A percentile compares a stretch with the other conserved stretches of the same genome.
Evolutionary conservation across 2,113 vertebrate genomes (phyloP).

Genomic region (Zingel zingel): DNA sequence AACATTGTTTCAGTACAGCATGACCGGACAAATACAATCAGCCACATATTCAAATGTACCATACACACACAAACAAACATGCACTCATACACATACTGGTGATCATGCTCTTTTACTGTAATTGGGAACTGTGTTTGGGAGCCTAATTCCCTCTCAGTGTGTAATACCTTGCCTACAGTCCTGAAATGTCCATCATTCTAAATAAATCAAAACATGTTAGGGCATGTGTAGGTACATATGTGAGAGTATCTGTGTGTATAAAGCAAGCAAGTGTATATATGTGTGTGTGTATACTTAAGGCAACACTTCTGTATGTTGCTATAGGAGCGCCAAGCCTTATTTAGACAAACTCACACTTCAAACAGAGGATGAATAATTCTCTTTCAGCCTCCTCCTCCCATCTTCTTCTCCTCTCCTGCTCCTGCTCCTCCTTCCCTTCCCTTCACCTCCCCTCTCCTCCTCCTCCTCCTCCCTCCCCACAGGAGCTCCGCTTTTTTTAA

Average conservation of each 20-base stretch:
- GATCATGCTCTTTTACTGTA: neutral
- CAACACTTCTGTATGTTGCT: slow-evolving; percentile 52
- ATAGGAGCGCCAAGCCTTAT: slow-evolving; percentile 52
- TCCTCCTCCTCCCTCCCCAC: neutral
- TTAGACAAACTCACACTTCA: slow-evolving; percentile 84
- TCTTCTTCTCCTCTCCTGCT: slow-evolving; percentile 2
- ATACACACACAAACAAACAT: neutral
- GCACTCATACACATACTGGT: neutral
- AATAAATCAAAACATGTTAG: neutral
- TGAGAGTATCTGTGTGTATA: neutral
- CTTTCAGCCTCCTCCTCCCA: slow-evolving; percentile 80
- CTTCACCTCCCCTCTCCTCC: slow-evolving; percentile 34
- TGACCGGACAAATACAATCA: slow-evolving; percentile 62
- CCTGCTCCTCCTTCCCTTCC: slow-evolving; percentile 37
- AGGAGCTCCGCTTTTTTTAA: slow-evolving; percentile 46
- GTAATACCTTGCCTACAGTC: neutral
- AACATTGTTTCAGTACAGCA: slow-evolving; percentile 57
- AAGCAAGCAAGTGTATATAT: neutral
- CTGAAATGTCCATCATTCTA: slow-evolving; percentile 20
- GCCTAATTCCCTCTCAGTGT: neutral
- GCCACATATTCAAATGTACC: slow-evolving; percentile 30
- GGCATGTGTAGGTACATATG: neutral
- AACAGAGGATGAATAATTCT: slow-evolving; percentile 90
- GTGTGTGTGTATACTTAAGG: slow-evolving; percentile 16
- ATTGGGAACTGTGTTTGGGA: slow-evolving; percentile 18